Evolutionary conservation across 2,797 vertebrate genomes (phyloP).

Genomic region (Sebastolobus altivelis): DNA sequence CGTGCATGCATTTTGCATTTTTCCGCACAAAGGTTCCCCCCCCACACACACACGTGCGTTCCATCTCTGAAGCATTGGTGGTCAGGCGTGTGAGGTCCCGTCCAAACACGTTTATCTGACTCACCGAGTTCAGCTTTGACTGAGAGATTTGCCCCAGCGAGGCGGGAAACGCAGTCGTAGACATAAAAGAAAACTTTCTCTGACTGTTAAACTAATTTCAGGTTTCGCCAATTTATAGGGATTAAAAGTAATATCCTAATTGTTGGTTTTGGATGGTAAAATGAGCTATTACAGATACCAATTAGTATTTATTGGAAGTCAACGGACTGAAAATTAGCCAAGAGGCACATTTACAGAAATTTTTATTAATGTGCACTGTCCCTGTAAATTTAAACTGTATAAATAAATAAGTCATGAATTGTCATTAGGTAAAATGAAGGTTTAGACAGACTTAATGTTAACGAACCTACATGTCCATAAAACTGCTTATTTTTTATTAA

Average conservation of each 20-base stretch:
- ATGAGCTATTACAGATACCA: not conserved
- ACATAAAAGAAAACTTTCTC: not conserved
- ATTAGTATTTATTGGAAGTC: not conserved
- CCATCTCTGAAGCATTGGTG: conserved; percentile 54
- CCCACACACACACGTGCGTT: not conserved
- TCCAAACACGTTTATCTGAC: conserved; percentile 70
- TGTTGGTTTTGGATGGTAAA: not conserved
- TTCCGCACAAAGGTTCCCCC: conserved; percentile 25
- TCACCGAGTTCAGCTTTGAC: conserved; percentile 66
- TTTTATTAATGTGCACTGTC: too few species aligned
- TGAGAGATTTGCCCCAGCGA: conserved; percentile 21
- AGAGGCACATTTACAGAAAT: too few species aligned
- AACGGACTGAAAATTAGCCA: too few species aligned
- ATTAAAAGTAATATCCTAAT: not conserved
- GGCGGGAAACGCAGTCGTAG: conserved; percentile 22
- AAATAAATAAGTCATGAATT: not conserved
- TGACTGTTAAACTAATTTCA: not conserved
- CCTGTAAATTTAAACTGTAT: too few species aligned
- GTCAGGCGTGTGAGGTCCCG: conserved; percentile 71
- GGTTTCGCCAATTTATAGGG: not conserved
- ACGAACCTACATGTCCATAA: not conserved
- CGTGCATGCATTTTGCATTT: conserved; percentile 15
- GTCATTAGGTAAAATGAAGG: not conserved
- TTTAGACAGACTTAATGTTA: not conserved
- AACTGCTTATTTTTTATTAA: not conserved